phyloP scores from a whole-genome alignment of 2,888 invertebrate genomes.

The Drosophila robusta region DNA sequence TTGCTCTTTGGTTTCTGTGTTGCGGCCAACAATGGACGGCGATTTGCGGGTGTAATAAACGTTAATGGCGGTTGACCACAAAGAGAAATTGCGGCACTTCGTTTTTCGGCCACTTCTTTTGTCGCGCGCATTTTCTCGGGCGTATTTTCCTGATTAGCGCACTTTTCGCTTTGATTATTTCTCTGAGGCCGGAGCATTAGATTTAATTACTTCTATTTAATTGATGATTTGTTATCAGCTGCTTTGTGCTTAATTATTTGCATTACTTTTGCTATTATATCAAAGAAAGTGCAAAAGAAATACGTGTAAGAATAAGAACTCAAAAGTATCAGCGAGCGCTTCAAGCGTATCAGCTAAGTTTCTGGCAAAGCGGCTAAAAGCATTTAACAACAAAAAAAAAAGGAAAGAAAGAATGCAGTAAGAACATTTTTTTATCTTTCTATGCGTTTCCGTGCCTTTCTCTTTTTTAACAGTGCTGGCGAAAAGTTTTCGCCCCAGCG shows the following conservation, averaged over 20 bases:
- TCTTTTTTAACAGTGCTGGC: slow-evolving; percentile 32
- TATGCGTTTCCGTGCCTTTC: slow-evolving; percentile 32
- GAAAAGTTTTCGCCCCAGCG: slow-evolving; percentile 59
- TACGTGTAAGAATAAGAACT: not conserved
- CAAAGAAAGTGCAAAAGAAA: slow-evolving; percentile 1
- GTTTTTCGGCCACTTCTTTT: slow-evolving; percentile 50
- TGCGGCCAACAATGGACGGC: slow-evolving; percentile 55
- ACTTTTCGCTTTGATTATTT: slow-evolving; percentile 46
- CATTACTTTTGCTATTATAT: slow-evolving; percentile 48
- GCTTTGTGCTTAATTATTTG: slow-evolving; percentile 71
- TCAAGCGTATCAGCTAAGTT: slow-evolving; percentile 52
- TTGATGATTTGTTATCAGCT: slow-evolving; percentile 77
- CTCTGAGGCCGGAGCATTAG: slow-evolving; percentile 45
- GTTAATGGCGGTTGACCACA: slow-evolving; percentile 78
- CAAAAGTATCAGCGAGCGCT: slow-evolving; percentile 30
- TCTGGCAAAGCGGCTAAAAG: slow-evolving; percentile 68
- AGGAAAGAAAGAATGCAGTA: slow-evolving; percentile 22
- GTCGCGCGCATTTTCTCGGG: slow-evolving; percentile 38
- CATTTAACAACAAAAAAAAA: slow-evolving; percentile 48
- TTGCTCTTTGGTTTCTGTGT: slow-evolving; percentile 73
- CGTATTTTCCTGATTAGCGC: slow-evolving; percentile 55
- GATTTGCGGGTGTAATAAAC: slow-evolving; percentile 77
- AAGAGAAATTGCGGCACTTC: slow-evolving; percentile 74
- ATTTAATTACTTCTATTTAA: slow-evolving; percentile 73
- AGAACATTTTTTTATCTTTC: slow-evolving; percentile 43